Evolutionary conservation across 2,797 vertebrate species (phyloP).

Genomic region (Myotis daubentonii): DNA sequence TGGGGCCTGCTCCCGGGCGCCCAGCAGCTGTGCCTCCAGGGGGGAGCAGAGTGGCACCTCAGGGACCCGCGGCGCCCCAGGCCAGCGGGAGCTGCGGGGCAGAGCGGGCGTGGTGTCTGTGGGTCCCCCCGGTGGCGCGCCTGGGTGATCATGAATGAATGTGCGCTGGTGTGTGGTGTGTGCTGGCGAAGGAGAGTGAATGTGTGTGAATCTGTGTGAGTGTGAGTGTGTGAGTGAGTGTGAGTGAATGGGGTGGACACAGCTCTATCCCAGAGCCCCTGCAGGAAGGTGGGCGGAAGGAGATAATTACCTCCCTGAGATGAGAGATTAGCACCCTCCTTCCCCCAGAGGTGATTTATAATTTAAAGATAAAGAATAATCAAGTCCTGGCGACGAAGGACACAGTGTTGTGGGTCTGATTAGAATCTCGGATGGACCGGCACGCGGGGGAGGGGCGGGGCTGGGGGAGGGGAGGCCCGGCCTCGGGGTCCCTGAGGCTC

Average conservation of each 20-base stretch:
- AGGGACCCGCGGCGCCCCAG: accelerated
- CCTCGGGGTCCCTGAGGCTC: slow-evolving; percentile 88
- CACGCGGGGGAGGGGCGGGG: slow-evolving; percentile 74
- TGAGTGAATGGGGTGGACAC: not conserved
- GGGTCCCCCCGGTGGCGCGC: not conserved
- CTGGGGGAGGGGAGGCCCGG: slow-evolving; percentile 65
- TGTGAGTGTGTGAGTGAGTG: not conserved
- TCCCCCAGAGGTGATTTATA: slow-evolving; percentile 86
- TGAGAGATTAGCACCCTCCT: slow-evolving; percentile 80
- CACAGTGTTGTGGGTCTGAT: slow-evolving; percentile 85
- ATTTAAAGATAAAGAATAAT: slow-evolving; percentile 88
- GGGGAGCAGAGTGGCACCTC: not conserved
- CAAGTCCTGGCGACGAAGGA: slow-evolving; percentile 85
- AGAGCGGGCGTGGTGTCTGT: not conserved
- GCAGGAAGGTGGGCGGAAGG: slow-evolving; percentile 71
- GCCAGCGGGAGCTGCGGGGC: accelerated
- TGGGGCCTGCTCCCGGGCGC: not conserved
- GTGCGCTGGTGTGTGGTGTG: not conserved
- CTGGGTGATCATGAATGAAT: not conserved
- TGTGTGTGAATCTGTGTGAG: not conserved
- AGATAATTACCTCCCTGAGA: slow-evolving; percentile 81
- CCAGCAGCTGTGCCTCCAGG: not conserved
- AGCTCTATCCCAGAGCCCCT: slow-evolving; percentile 57
- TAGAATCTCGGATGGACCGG: slow-evolving; percentile 86
- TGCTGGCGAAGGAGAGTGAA: not conserved